These are phyloP conservation scores for Zaprionus tsacasi DNA, from an alignment of 1,140 invertebrate species.

Conservation along the genomic window DNA sequence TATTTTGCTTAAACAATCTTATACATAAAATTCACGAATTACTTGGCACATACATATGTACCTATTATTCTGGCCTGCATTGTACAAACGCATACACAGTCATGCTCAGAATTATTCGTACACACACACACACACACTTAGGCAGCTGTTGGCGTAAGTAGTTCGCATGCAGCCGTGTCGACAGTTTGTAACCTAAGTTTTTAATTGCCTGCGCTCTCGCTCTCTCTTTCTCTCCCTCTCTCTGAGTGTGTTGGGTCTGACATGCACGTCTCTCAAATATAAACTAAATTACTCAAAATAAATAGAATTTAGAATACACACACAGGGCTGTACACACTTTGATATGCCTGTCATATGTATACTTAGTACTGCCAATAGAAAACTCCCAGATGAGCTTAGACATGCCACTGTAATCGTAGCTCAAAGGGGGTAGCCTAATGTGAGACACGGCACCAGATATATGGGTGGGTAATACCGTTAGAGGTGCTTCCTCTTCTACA, in stretches of 20 bases:
- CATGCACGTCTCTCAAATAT: slow-evolving; percentile 35
- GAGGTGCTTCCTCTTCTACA: background rate
- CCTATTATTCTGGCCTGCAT: too few relatives aligned
- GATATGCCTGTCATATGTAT: slow-evolving; percentile 2
- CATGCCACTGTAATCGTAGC: slow-evolving; percentile 66
- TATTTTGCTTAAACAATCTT: too few relatives aligned
- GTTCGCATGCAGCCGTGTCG: slow-evolving; percentile 69
- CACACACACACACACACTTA: slow-evolving; percentile 7
- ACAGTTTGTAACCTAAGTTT: slow-evolving; percentile 73
- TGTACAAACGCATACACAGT: background rate
- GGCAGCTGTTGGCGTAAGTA: slow-evolving; percentile 47
- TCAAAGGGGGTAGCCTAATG: slow-evolving; percentile 39
- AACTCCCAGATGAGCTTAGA: slow-evolving; percentile 65
- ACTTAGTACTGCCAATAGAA: slow-evolving; percentile 19
- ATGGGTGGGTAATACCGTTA: slow-evolving; percentile 16
- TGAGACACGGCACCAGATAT: slow-evolving; percentile 20
- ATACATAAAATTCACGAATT: too few relatives aligned
- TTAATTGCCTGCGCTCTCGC: slow-evolving; percentile 64
- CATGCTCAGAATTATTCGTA: background rate
- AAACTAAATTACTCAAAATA: slow-evolving; percentile 75
- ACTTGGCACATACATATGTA: too few relatives aligned
- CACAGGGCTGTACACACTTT: slow-evolving; percentile 8
- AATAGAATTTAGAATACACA: slow-evolving; percentile 71
- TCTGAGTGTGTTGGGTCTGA: slow-evolving; percentile 13
- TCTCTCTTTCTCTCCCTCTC: slow-evolving; percentile 9